Percentiles rank a stretch among this genome's conserved stretches.
phyloP scores from a whole-genome alignment of 2,113 vertebrate species.

The Willisornis vidua region DNA sequence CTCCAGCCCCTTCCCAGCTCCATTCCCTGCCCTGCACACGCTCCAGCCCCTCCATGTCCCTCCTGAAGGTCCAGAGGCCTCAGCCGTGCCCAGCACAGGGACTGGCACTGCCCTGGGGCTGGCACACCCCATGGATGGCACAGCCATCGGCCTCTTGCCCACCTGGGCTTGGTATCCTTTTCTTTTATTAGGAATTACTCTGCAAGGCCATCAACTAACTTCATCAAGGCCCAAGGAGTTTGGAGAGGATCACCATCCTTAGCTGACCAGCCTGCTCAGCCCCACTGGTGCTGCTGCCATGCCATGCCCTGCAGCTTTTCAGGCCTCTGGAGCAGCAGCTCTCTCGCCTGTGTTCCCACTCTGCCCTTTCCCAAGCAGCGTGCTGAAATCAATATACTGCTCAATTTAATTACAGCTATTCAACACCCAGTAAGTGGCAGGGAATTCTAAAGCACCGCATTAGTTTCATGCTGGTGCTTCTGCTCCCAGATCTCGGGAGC shows the following conservation, averaged over 20 bases:
- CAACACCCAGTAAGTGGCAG: conserved; percentile 32
- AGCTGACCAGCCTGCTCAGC: not conserved
- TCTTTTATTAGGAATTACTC: not conserved
- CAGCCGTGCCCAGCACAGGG: no score
- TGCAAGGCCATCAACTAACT: not conserved
- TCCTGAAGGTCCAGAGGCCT: no score
- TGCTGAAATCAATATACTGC: conserved; percentile 44
- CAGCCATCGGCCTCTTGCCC: no score
- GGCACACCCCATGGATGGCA: no score
- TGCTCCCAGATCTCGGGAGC: conserved; percentile 36
- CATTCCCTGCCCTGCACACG: no score
- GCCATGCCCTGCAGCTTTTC: not conserved
- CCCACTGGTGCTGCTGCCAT: not conserved
- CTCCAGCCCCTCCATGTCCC: no score
- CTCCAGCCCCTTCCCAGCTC: no score
- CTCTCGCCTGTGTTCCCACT: not conserved
- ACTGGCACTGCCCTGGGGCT: no score
- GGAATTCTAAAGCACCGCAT: conserved; percentile 55
- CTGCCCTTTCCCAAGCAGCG: conserved; percentile 2
- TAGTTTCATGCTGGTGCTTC: conserved; percentile 64
- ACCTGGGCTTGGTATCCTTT: not conserved
- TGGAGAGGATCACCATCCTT: not conserved
- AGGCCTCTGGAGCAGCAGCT: not conserved
- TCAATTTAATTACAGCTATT: conserved; percentile 62
- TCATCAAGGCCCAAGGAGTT: not conserved